Base-by-base conservation (phyloP, 2,797 vertebrate genomes). In the Aplochiton taeniatus region DNA sequence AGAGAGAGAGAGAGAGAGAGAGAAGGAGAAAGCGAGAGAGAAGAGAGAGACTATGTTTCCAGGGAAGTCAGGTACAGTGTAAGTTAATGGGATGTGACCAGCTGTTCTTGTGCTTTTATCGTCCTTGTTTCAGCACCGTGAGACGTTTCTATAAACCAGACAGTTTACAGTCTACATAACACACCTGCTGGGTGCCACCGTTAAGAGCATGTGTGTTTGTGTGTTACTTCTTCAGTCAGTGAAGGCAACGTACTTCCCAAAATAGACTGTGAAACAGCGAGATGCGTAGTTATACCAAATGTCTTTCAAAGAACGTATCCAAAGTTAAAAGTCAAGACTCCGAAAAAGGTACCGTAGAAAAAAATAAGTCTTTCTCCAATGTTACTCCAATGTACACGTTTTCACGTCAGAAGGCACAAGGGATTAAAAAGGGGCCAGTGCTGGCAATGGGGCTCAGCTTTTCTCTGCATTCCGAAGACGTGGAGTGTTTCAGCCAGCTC, bases 401-500 rank as follows among this genome's bases (percentile, higher is more conserved):
- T 54, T 58, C 16, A 20, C 53, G 43, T 66, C 56, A 58, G 17
- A 52, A 4, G 31, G 42, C 8, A 4, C 41, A 44, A 57, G 63
- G 47, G 58, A 72, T 45, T 53, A 61, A 48, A 31, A 17, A n/a
- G 48, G 58, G 14, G 20, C 19, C 51, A 48, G 11, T 54, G 62
- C 58, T 69, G 74, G 61, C 18, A 0, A 50, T 14, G 46, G 4
- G 66, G 73, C 57, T 65, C 61, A 57, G 41, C 9, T 8, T 66
- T 70, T 58, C 78, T 9, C 67, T 82, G 70, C 76, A 80, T 82
- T 65, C 56, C 8, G 65, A 78, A 82, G 77, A 63, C 67, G 61
- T 59, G 31, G 53, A 43, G 4, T 65, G 16, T 54, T 10, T 31
- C 46, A 74, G 66, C 65, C 47, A 8, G 52, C 58, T 73, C 61